Evolutionary conservation across 2,888 invertebrate species (phyloP).

Genomic region (Netelia melanura): DNA sequence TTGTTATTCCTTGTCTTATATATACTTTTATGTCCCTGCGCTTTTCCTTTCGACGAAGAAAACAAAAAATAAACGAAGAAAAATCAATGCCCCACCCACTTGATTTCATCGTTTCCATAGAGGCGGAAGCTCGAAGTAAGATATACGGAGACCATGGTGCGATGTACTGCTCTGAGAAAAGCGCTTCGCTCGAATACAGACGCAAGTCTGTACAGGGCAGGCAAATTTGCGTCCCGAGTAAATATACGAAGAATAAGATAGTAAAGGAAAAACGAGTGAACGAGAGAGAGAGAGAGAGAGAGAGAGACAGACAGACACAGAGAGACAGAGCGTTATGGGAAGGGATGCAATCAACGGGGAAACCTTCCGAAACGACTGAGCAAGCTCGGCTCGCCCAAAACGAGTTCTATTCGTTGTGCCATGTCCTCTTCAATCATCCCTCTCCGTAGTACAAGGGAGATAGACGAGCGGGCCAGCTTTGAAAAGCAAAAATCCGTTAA

Average conservation of each 20-base stretch:
- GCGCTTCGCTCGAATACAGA: slow-evolving; percentile 34
- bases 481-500: slow-evolving; percentile 72
- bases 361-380: slow-evolving; percentile 56
- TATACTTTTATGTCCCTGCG: slow-evolving; percentile 13
- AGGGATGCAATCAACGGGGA: slow-evolving; percentile 61
- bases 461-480: slow-evolving; percentile 45
- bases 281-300: slow-evolving; percentile 8
- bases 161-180: not conserved
- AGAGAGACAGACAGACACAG: not conserved
- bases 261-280: not conserved
- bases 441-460: too few relatives aligned
- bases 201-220: slow-evolving; percentile 42
- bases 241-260: slow-evolving; percentile 55
- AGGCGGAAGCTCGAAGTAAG: slow-evolving; percentile 6
- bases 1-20: slow-evolving; percentile 51
- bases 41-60: slow-evolving; percentile 32
- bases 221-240: slow-evolving; percentile 59
- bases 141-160: not conserved
- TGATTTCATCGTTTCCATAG: slow-evolving; percentile 54
- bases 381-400: slow-evolving; percentile 48
- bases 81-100: slow-evolving; percentile 32
- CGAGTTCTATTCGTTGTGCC: slow-evolving; percentile 17
- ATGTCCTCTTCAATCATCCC: slow-evolving; percentile 26
- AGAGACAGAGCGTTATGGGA: slow-evolving; percentile 32
- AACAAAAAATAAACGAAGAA: slow-evolving; percentile 23